Evolutionary conservation across 2,113 vertebrate genomes (phyloP).

Genomic region (Gobio gobio): DNA sequence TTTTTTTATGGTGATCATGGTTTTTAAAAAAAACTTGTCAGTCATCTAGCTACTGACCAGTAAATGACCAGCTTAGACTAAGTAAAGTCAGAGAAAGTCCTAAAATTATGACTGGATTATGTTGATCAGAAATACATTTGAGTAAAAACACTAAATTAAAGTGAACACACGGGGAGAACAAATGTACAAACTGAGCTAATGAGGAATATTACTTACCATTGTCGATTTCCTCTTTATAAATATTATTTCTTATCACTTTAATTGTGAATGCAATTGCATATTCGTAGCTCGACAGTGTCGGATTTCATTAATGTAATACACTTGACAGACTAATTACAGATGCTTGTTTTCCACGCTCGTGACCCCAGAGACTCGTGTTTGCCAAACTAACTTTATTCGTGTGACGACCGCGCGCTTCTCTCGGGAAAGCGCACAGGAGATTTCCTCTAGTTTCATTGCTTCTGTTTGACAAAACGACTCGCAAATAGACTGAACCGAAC

Average conservation of each 20-base stretch:
- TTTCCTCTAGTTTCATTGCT: neutral
- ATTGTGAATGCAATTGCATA: neutral
- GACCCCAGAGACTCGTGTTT: conserved; percentile 51
- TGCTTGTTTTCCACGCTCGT: conserved; percentile 22
- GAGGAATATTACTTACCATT: neutral
- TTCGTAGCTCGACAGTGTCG: neutral
- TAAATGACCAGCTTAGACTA: neutral
- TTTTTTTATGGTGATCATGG: neutral
- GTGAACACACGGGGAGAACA: neutral
- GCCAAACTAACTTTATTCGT: conserved; percentile 71
- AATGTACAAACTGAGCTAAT: neutral
- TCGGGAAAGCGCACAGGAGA: conserved; percentile 34
- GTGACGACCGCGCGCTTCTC: conserved; percentile 62
- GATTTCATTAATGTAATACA: conserved; percentile 53
- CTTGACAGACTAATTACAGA: conserved; percentile 58
- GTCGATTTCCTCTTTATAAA: neutral
- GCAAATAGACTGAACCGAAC: neutral
- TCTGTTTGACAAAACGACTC: neutral
- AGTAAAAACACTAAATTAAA: too few relatives aligned
- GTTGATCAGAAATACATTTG: too few relatives aligned
- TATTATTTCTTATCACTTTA: neutral
- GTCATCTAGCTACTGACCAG: neutral
- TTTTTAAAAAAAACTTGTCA: neutral
- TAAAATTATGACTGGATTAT: neutral
- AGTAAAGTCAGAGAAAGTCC: neutral